A percentile compares a stretch with the other conserved stretches of the same genome.
phyloP scores from a whole-genome alignment of 2,888 invertebrate species.

The Ypsolopha scabrella region DNA sequence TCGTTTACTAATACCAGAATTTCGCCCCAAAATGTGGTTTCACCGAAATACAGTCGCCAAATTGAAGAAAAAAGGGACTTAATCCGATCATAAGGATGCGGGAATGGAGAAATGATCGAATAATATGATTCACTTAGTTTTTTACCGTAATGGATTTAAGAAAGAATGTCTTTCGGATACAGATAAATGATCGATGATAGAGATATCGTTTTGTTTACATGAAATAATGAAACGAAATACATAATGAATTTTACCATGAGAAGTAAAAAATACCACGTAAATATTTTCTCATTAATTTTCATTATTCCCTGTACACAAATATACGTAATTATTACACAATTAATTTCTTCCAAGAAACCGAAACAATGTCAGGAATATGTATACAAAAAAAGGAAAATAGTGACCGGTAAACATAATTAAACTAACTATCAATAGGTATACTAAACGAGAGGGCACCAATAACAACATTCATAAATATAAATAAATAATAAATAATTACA shows the following conservation, averaged over 20 bases:
- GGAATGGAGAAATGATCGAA: slow-evolving; percentile 37
- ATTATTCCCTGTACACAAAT: too few relatives aligned
- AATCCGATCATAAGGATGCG: slow-evolving; percentile 41
- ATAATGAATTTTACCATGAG: not conserved
- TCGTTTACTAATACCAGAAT: slow-evolving; percentile 30
- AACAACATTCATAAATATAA: too few relatives aligned
- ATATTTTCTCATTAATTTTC: too few relatives aligned
- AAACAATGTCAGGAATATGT: too few relatives aligned
- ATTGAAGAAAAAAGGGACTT: slow-evolving; percentile 52
- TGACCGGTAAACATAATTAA: too few relatives aligned
- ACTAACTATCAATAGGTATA: too few relatives aligned
- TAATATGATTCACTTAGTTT: slow-evolving; percentile 41
- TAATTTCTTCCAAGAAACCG: too few relatives aligned
- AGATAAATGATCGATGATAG: not conserved
- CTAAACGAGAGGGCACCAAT: too few relatives aligned
- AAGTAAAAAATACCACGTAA: not conserved
- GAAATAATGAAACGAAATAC: not conserved
- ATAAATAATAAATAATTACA: too few relatives aligned
- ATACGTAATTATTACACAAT: too few relatives aligned
- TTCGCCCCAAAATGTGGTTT: slow-evolving; percentile 42
- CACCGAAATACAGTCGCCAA: slow-evolving; percentile 32
- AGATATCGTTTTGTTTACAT: not conserved
- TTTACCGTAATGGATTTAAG: slow-evolving; percentile 18
- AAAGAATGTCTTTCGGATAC: not conserved
- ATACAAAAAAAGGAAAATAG: too few relatives aligned